A percentile compares a stretch with the other conserved stretches of the same genome.
Conservation (phyloP, 1,140 invertebrate species). For the Diorhabda elongata region DNA sequence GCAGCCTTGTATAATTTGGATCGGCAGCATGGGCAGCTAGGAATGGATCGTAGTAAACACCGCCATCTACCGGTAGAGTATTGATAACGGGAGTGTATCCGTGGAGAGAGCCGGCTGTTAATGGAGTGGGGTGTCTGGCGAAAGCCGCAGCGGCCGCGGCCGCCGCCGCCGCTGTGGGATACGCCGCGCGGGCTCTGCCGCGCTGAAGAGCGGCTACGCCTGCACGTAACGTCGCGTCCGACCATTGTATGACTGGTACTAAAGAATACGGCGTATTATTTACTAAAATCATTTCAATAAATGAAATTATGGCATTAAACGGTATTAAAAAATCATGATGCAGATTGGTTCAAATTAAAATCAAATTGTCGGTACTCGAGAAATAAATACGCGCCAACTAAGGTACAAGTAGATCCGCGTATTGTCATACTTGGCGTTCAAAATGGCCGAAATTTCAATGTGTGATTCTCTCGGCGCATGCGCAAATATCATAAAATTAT, state of each 20-base stretch:
- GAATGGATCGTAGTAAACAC: slow-evolving; percentile 94
- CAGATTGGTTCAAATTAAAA: neutral
- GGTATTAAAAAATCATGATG: neutral
- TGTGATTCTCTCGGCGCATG: too few species aligned
- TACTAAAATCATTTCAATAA: slow-evolving; percentile 9
- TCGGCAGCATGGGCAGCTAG: slow-evolving; percentile 81
- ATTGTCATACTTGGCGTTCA: too few species aligned
- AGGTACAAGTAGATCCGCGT: too few species aligned
- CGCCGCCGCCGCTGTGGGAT: slow-evolving; percentile 68
- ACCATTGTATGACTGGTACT: slow-evolving; percentile 83
- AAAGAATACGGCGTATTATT: slow-evolving; percentile 35
- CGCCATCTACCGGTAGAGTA: slow-evolving; percentile 51
- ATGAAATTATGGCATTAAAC: neutral
- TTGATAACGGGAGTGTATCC: slow-evolving; percentile 64
- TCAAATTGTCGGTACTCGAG: too few species aligned
- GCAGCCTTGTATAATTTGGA: slow-evolving; percentile 82
- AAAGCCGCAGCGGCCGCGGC: slow-evolving; percentile 66
- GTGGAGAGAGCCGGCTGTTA: slow-evolving; percentile 66
- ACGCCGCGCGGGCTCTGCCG: slow-evolving; percentile 62
- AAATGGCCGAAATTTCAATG: too few species aligned
- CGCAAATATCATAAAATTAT: too few species aligned
- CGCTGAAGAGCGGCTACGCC: slow-evolving; percentile 67
- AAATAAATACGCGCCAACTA: too few species aligned
- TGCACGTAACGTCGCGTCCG: slow-evolving; percentile 62
- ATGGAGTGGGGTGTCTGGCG: slow-evolving; percentile 65